phyloP scores from a whole-genome alignment of 2,797 vertebrate species.

The Anniella stebbinsi region DNA sequence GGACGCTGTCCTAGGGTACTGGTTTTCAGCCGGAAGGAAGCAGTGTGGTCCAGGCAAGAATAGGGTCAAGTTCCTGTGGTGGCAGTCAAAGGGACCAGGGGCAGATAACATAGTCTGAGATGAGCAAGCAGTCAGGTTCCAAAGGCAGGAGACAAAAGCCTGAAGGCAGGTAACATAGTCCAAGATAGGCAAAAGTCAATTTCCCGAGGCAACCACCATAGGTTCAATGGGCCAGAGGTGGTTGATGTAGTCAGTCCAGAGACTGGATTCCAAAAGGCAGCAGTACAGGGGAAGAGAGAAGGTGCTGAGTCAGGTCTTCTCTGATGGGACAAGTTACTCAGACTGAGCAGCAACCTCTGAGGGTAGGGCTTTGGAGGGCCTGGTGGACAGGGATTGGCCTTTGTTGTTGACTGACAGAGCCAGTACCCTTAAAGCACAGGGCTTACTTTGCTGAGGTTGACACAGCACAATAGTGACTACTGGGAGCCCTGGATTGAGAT shows the following conservation, averaged over 20 bases:
- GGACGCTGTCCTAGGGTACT: not conserved
- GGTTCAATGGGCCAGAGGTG: not conserved
- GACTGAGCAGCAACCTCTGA: not conserved
- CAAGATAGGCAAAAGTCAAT: not conserved
- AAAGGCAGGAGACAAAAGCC: not conserved
- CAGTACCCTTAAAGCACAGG: not conserved
- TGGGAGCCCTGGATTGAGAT: not conserved
- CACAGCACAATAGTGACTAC: not conserved
- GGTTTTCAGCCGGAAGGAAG: not conserved
- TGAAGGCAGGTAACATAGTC: not conserved
- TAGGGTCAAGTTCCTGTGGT: not conserved
- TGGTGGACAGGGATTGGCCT: not conserved
- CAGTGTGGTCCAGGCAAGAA: not conserved
- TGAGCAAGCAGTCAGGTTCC: not conserved
- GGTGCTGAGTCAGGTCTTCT: not conserved
- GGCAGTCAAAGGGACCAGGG: not conserved
- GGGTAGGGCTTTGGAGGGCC: not conserved
- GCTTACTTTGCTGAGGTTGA: not conserved
- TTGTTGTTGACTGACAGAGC: not conserved
- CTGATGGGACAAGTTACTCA: not conserved
- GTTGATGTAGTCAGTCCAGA: not conserved
- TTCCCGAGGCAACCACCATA: not conserved
- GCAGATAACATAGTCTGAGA: not conserved
- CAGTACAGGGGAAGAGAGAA: too few relatives aligned
- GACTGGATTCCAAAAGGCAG: not conserved